Conservation (phyloP, 2,113 vertebrate genomes). For the Microtus oregoni region DNA sequence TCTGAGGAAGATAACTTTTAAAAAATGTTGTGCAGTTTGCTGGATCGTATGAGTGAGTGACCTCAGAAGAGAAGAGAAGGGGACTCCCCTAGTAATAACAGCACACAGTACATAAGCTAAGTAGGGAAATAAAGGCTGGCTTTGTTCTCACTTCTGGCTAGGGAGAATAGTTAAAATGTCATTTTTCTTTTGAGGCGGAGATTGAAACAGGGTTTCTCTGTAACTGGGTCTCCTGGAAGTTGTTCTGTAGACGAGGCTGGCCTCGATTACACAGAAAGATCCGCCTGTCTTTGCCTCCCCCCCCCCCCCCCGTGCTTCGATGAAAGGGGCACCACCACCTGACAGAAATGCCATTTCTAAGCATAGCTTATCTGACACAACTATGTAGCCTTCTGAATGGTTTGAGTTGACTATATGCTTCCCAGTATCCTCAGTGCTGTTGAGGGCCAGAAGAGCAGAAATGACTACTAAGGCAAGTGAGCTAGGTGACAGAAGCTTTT, state of each 20-base stretch:
- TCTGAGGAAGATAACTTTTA: background rate
- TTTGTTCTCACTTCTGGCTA: constrained; percentile 7
- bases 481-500: background rate
- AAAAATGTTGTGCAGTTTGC: background rate
- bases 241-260: no score
- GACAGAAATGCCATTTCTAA: background rate
- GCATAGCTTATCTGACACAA: background rate
- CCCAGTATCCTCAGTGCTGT: background rate
- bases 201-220: background rate
- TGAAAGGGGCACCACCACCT: no score
- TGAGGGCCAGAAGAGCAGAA: constrained; percentile 42
- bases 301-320: no score
- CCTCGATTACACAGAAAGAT: no score
- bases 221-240: background rate
- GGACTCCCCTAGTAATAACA: background rate
- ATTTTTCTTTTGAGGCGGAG: background rate
- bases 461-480: background rate
- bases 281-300: no score
- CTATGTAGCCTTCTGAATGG: background rate
- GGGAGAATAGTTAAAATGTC: background rate
- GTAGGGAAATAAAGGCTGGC: background rate
- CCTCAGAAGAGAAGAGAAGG: background rate
- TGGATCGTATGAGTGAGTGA: constrained; percentile 3
- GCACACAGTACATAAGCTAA: constrained; percentile 60
- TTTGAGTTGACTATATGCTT: background rate